phyloP scores from a whole-genome alignment of 2,113 vertebrate species.

The Lepisosteus osseus region DNA sequence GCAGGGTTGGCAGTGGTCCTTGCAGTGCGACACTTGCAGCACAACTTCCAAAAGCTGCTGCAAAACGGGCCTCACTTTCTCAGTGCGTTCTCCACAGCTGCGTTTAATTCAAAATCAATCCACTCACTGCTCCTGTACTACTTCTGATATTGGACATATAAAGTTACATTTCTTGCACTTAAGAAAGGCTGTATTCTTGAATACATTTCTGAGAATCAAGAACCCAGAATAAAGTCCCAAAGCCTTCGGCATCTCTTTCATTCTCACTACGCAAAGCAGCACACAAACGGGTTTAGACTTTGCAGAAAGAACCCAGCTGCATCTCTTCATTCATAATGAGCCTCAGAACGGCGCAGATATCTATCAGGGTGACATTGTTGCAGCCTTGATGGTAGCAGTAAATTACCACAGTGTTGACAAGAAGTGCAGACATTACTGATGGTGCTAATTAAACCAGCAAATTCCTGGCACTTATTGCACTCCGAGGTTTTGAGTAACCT shows the following conservation, averaged over 20 bases:
- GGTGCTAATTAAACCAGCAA: background rate
- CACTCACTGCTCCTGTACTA: no score
- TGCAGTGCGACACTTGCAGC: no score
- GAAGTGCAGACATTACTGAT: background rate
- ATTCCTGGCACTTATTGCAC: background rate
- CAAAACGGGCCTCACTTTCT: no score
- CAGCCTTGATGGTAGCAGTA: background rate
- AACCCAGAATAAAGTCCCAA: background rate
- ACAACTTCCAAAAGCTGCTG: no score
- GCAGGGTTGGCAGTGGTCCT: no score
- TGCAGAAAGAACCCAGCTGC: background rate
- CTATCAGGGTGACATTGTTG: background rate
- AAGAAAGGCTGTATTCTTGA: background rate
- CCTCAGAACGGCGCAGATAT: background rate
- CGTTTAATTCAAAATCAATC: no score
- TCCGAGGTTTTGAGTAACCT: background rate
- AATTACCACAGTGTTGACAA: background rate
- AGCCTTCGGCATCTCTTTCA: background rate
- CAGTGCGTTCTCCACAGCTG: no score
- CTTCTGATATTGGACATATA: no score
- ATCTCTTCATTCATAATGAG: background rate
- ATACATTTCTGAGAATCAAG: background rate
- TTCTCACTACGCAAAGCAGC: background rate
- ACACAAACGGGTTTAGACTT: background rate
- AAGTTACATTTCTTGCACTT: no score